Evolutionary conservation across 2,113 vertebrate genomes (phyloP).

Genomic region (Nicator chloris): DNA sequence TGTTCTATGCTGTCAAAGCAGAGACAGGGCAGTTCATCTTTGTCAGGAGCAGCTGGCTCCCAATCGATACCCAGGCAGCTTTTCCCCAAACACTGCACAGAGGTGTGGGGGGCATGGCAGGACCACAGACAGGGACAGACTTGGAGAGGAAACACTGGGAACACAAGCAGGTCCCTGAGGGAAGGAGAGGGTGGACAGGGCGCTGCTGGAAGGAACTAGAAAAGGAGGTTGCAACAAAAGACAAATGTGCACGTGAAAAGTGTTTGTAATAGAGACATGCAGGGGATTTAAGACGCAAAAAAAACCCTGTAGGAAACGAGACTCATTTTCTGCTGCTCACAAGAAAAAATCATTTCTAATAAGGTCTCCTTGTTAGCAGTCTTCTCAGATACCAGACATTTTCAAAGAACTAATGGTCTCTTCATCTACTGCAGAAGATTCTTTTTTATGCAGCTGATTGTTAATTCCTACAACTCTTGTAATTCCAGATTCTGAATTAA

Average conservation of each 20-base stretch:
- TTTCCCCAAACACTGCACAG: neutral
- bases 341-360: neutral
- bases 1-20: neutral
- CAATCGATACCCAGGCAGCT: neutral
- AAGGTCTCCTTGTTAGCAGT: neutral
- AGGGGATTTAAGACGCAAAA: neutral
- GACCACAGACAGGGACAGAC: neutral
- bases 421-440: constrained; percentile 9
- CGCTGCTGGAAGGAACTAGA: neutral
- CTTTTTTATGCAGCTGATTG: constrained; percentile 12
- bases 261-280: neutral
- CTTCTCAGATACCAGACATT: neutral
- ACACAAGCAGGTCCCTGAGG: neutral
- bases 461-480: constrained; percentile 32
- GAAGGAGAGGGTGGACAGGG: fast-evolving
- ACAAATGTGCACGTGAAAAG: fast-evolving
- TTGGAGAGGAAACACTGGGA: neutral
- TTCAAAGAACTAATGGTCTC: constrained; percentile 23
- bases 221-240: neutral
- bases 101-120: neutral
- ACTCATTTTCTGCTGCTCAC: neutral
- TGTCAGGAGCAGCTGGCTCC: neutral
- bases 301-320: neutral
- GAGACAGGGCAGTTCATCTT: neutral
- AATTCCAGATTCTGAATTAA: constrained; percentile 43